A percentile compares a stretch with the other conserved stretches of the same genome.
These are phyloP conservation scores for Drosophila lacertosa DNA, from an alignment of 1,140 invertebrate species.

Conservation along the genomic window DNA sequence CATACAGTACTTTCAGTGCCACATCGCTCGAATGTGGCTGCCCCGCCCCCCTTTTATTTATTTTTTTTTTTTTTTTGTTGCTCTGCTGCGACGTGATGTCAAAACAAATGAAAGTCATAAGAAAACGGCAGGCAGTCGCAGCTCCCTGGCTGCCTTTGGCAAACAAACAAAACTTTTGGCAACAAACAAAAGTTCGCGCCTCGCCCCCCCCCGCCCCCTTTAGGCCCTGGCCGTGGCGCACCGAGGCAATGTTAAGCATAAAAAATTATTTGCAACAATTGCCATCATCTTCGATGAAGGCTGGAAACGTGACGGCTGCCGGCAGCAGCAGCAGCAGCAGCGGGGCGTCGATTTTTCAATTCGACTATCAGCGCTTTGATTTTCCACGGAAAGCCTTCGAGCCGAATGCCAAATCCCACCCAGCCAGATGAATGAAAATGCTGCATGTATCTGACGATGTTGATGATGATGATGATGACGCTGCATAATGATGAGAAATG, in stretches of 20 bases:
- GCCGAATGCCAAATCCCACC: no score
- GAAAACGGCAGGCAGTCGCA: conserved; percentile 52
- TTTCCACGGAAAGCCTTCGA: conserved; percentile 42
- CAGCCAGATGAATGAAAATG: conserved; percentile 26
- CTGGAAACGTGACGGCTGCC: conserved; percentile 70
- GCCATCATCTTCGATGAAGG: conserved; percentile 60
- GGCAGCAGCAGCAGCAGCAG: conserved; percentile 34
- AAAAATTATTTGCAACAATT: conserved; percentile 82
- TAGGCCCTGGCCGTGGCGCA: conserved; percentile 1
- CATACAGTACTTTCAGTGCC: conserved; percentile 23
- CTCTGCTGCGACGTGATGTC: conserved; percentile 73
- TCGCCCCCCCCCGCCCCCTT: neutral
- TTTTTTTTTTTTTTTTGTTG: no score
- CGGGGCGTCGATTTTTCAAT: conserved; percentile 62
- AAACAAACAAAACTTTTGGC: conserved; percentile 76
- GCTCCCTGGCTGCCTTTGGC: conserved; percentile 45
- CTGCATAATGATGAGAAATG: conserved; percentile 30
- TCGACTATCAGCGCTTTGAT: conserved; percentile 61
- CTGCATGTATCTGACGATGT: conserved; percentile 17
- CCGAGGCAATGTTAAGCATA: conserved; percentile 64
- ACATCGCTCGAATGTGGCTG: conserved; percentile 49
- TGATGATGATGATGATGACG: no score
- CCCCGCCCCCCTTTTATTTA: neutral
- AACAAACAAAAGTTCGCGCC: conserved; percentile 64
- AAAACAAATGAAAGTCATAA: conserved; percentile 80